These are phyloP conservation scores for Trichopoda pennipes DNA, from an alignment of 2,888 invertebrate genomes.

Conservation along the genomic window DNA sequence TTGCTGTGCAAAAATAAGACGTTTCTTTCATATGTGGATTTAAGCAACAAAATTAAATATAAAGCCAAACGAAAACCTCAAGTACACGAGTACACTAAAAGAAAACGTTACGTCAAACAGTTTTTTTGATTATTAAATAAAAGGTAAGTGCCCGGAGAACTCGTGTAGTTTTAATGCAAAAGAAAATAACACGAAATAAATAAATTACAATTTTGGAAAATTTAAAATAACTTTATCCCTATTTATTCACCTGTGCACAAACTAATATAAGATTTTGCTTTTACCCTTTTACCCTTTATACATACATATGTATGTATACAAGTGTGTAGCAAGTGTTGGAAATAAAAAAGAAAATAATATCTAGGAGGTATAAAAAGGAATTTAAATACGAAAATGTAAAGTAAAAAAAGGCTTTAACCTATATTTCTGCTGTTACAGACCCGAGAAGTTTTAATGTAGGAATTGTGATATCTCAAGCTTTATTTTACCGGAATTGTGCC, in stretches of 20 bases:
- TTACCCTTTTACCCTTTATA: neutral
- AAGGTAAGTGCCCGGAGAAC: slow-evolving; percentile 44
- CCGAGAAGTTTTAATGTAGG: too few species aligned
- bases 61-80: slow-evolving; percentile 23
- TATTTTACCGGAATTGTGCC: too few species aligned
- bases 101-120: slow-evolving; percentile 63
- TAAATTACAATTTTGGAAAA: neutral
- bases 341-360: too few species aligned
- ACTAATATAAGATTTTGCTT: neutral
- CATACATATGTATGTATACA: neutral
- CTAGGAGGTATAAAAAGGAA: too few species aligned
- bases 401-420: too few species aligned
- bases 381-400: too few species aligned
- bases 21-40: slow-evolving; percentile 52
- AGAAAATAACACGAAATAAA: neutral
- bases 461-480: too few species aligned
- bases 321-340: too few species aligned
- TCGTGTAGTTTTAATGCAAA: neutral
- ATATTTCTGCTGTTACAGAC: too few species aligned
- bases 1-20: slow-evolving; percentile 62
- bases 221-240: neutral
- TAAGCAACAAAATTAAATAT: slow-evolving; percentile 25
- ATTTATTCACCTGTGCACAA: slow-evolving; percentile 24
- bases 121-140: slow-evolving; percentile 56
- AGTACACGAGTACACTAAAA: slow-evolving; percentile 10